phyloP scores from a whole-genome alignment of 1,140 invertebrate species.

The Aleiodes sp. region DNA sequence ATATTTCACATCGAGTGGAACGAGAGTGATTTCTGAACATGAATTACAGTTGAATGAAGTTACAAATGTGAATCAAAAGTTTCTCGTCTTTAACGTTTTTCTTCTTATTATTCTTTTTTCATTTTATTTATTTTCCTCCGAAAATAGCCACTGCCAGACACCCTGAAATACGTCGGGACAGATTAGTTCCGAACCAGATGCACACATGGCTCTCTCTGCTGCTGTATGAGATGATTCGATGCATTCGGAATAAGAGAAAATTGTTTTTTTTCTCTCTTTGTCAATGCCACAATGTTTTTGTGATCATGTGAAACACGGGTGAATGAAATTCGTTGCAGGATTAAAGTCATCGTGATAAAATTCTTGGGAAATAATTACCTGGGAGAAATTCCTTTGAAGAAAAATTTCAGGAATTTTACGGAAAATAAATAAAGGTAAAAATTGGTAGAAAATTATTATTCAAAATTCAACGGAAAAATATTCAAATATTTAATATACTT shows the following conservation, averaged over 20 bases:
- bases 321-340: too few relatives aligned
- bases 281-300: too few relatives aligned
- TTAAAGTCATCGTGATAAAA: too few relatives aligned
- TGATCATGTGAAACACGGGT: too few relatives aligned
- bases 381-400: too few relatives aligned
- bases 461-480: too few relatives aligned
- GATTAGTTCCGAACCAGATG: slow-evolving; percentile 19
- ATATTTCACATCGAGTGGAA: not conserved
- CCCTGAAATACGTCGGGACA: slow-evolving; percentile 4
- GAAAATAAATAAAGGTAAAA: too few relatives aligned
- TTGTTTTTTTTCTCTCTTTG: not conserved
- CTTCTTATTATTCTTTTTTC: too few relatives aligned
- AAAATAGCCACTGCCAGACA: not conserved
- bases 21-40: not conserved
- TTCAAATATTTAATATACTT: too few relatives aligned
- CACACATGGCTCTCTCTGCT: slow-evolving; percentile 13
- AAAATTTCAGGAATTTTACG: too few relatives aligned
- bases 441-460: too few relatives aligned
- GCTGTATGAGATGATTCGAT: not conserved
- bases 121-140: slow-evolving; percentile 1
- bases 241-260: not conserved
- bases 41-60: not conserved
- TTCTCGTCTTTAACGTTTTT: not conserved
- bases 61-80: not conserved
- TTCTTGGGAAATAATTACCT: too few relatives aligned